phyloP scores from a whole-genome alignment of 2,113 vertebrate genomes.

The Fregata magnificens region DNA sequence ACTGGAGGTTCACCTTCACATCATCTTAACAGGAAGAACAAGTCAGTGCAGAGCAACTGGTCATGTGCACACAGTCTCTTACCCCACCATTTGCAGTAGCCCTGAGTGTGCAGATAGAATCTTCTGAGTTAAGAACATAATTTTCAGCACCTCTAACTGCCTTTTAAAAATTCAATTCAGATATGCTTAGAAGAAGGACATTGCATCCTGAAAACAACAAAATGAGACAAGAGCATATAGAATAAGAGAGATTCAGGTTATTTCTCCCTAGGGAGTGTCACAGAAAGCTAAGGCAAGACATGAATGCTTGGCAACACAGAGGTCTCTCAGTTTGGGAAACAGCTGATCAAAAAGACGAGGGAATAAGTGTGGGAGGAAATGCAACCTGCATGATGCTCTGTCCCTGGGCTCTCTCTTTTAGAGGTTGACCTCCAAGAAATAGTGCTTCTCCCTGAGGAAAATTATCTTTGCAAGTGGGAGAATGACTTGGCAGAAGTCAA shows the following conservation, averaged over 20 bases:
- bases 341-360: background rate
- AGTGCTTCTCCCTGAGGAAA: background rate
- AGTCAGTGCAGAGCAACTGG: background rate
- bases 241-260: background rate
- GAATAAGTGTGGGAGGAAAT: background rate
- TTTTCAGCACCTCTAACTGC: background rate
- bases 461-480: background rate
- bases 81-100: background rate
- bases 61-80: background rate
- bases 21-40: background rate
- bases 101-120: background rate
- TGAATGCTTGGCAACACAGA: fast-evolving
- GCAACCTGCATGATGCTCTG: too few species aligned
- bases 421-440: background rate
- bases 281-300: background rate
- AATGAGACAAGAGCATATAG: background rate
- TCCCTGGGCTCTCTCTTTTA: fast-evolving
- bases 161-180: background rate
- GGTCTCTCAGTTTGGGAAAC: background rate
- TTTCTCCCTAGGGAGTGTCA: background rate
- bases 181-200: background rate
- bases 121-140: background rate
- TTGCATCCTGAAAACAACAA: too few species aligned
- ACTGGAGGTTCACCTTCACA: background rate
- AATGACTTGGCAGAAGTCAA: background rate